phyloP scores from a whole-genome alignment of 2,888 invertebrate species.

The Chymomyza caudatula region DNA sequence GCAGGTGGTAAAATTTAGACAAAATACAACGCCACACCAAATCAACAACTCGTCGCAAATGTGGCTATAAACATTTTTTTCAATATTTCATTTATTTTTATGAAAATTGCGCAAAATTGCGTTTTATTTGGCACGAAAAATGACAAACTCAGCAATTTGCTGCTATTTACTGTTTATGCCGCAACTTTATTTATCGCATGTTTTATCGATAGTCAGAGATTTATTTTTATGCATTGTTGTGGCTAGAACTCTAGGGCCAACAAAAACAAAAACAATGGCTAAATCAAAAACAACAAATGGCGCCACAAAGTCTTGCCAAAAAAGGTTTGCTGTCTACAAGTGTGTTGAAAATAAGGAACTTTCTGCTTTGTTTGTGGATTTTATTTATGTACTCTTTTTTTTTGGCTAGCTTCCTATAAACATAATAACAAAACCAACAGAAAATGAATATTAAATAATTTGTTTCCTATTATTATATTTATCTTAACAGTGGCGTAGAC shows the following conservation, averaged over 20 bases:
- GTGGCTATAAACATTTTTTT: conserved; percentile 23
- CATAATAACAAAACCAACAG: conserved; percentile 11
- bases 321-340: conserved; percentile 20
- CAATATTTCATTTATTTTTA: neutral
- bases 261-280: conserved; percentile 27
- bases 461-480: too few relatives aligned
- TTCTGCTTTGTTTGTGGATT: conserved; percentile 1
- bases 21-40: conserved; percentile 53
- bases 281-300: conserved; percentile 35
- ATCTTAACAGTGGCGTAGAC: too few relatives aligned
- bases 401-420: neutral
- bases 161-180: conserved; percentile 28
- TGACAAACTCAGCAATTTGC: conserved; percentile 41
- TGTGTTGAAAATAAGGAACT: conserved; percentile 24
- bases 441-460: too few relatives aligned
- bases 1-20: conserved; percentile 72
- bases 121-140: conserved; percentile 31
- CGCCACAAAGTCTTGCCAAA: conserved; percentile 63
- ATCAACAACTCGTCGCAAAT: conserved; percentile 19
- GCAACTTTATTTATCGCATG: conserved; percentile 13
- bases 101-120: conserved; percentile 45
- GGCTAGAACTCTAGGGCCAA: neutral
- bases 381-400: conserved; percentile 1
- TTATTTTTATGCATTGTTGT: conserved; percentile 6
- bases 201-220: neutral